Evolutionary conservation across 2,888 invertebrate species (phyloP).

Genomic region (Torymus aiolomorphi): DNA sequence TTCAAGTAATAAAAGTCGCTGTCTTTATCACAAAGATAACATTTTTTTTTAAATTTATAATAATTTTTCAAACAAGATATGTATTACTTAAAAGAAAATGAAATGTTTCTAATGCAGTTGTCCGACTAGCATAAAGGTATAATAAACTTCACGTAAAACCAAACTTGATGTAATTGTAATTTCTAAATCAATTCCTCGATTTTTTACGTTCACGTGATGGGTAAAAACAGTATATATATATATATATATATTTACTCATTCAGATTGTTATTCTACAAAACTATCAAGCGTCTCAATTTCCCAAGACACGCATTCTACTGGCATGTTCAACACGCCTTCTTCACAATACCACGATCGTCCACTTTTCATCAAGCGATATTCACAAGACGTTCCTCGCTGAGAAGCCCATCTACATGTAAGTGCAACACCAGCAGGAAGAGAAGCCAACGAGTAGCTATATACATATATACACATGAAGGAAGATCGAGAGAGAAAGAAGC

Average conservation of each 20-base stretch:
- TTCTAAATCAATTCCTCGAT: too few species aligned
- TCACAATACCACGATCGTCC: background rate
- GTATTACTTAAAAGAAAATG: too few species aligned
- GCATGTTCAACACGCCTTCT: background rate
- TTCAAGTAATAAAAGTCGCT: too few species aligned
- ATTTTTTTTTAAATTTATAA: too few species aligned
- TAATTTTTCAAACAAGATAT: too few species aligned
- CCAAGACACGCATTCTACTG: background rate
- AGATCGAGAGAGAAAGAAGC: background rate
- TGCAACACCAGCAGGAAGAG: constrained; percentile 9
- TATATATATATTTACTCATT: background rate
- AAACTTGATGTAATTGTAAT: too few species aligned
- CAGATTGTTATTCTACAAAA: background rate
- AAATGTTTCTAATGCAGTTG: too few species aligned
- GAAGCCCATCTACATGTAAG: background rate
- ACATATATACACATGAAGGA: background rate
- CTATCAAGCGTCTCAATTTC: constrained; percentile 15
- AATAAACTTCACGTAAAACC: too few species aligned
- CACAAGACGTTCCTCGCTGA: background rate
- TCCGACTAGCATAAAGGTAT: too few species aligned
- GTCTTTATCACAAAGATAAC: too few species aligned
- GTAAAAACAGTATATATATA: too few species aligned
- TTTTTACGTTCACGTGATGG: too few species aligned
- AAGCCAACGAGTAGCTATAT: background rate
- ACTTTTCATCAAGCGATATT: constrained; percentile 38